phyloP scores from a whole-genome alignment of 2,113 vertebrate species.

The Garra rufa region DNA sequence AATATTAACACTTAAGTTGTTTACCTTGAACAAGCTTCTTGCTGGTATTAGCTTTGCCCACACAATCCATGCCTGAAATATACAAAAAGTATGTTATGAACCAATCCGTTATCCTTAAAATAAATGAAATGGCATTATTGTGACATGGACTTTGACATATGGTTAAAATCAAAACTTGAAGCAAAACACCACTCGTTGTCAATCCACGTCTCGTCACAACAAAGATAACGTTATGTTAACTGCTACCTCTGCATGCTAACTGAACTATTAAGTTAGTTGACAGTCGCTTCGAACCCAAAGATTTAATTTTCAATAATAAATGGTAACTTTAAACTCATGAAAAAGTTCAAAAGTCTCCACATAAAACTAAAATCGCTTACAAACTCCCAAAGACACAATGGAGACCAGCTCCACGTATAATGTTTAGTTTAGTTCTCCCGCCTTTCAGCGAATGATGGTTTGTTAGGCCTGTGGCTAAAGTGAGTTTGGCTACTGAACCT shows the following conservation, averaged over 20 bases:
- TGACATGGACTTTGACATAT: neutral
- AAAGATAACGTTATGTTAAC: neutral
- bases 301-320: neutral
- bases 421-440: constrained; percentile 72
- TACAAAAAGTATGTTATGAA: neutral
- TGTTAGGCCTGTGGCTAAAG: constrained; percentile 29
- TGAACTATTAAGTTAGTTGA: constrained; percentile 6
- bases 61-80: constrained; percentile 85
- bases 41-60: constrained; percentile 77
- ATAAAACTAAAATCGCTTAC: neutral
- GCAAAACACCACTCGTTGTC: neutral
- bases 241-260: neutral
- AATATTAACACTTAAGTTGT: neutral
- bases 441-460: constrained; percentile 63
- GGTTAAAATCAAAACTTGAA: neutral
- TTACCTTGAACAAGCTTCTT: constrained; percentile 94
- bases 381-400: neutral
- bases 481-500: neutral
- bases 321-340: neutral
- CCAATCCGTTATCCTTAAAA: neutral
- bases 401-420: neutral
- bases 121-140: neutral
- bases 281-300: neutral
- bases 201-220: neutral
- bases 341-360: too few species aligned